A percentile compares a stretch with the other conserved stretches of the same genome.
Evolutionary conservation across 1,140 invertebrate genomes (phyloP).

Genomic region (Brachionus angularis): DNA sequence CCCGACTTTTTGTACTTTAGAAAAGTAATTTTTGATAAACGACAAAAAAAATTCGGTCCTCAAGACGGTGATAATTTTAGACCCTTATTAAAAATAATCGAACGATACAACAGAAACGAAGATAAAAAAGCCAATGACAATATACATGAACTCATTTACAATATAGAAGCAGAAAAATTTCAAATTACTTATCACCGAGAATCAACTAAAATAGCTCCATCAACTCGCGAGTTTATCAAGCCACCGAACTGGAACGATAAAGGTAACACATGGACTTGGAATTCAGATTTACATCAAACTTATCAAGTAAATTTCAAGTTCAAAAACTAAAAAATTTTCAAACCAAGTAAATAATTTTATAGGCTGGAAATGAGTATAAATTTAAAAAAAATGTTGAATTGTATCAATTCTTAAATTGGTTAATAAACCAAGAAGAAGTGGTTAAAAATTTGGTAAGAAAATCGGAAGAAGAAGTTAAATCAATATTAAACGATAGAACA

Average conservation of each 20-base stretch:
- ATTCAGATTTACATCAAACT: constrained; percentile 53
- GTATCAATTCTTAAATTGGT: constrained; percentile 52
- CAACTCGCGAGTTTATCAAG: constrained; percentile 56
- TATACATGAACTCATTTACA: constrained; percentile 54
- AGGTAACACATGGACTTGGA: constrained; percentile 51
- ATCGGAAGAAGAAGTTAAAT: constrained; percentile 54
- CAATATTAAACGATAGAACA: constrained; percentile 46
- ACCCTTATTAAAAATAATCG: constrained; percentile 54
- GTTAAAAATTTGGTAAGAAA: constrained; percentile 51
- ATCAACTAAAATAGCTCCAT: constrained; percentile 53
- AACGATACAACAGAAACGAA: constrained; percentile 53
- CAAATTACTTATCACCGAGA: constrained; percentile 57
- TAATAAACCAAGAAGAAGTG: constrained; percentile 53
- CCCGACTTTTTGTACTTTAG: constrained; percentile 64
- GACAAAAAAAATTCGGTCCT: constrained; percentile 56
- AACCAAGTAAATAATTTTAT: not conserved
- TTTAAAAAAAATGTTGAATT: constrained; percentile 54
- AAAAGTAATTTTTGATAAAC: constrained; percentile 56
- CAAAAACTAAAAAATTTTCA: not conserved
- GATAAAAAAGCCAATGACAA: constrained; percentile 53
- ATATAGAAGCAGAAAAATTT: constrained; percentile 55
- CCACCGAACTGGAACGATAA: constrained; percentile 57
- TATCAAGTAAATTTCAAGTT: constrained; percentile 51
- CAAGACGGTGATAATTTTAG: constrained; percentile 46
- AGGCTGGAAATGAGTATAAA: constrained; percentile 52